These are phyloP conservation scores for Dipodomys stephensi DNA, from an alignment of 2,113 vertebrate species.

Conservation along the genomic window DNA sequence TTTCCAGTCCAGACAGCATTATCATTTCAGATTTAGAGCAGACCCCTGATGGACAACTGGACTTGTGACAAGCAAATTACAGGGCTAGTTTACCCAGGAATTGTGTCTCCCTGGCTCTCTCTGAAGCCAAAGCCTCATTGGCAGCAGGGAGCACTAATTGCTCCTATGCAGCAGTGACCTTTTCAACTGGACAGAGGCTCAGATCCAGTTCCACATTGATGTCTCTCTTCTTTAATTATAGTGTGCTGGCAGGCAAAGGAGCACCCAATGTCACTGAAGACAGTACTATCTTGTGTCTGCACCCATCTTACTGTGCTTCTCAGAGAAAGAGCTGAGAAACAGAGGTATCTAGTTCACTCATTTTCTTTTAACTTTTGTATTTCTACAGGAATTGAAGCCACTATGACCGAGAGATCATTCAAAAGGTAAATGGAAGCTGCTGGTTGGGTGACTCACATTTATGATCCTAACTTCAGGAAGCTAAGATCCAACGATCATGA, in stretches of 20 bases:
- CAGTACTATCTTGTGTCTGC: background rate
- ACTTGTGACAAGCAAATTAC: slow-evolving; percentile 80
- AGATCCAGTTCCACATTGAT: slow-evolving; percentile 68
- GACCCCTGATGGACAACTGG: slow-evolving; percentile 40
- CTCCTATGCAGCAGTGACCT: slow-evolving; percentile 84
- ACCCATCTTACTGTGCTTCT: slow-evolving; percentile 40
- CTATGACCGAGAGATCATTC: background rate
- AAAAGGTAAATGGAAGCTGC: background rate
- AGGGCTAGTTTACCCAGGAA: slow-evolving; percentile 77
- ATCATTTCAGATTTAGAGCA: slow-evolving; percentile 41
- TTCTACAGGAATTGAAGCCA: background rate
- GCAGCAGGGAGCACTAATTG: slow-evolving; percentile 84
- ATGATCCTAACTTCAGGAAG: too few relatives aligned
- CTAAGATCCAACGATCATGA: too few relatives aligned
- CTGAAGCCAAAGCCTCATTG: slow-evolving; percentile 63
- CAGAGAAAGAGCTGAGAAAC: slow-evolving; percentile 39
- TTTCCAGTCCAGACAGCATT: background rate
- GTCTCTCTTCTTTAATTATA: slow-evolving; percentile 80
- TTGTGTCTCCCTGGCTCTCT: slow-evolving; percentile 73
- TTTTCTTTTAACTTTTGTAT: slow-evolving; percentile 34
- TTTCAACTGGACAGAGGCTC: slow-evolving; percentile 82
- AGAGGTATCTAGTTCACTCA: background rate
- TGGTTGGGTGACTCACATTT: too few relatives aligned
- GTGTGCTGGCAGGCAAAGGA: slow-evolving; percentile 51
- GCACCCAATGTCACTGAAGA: background rate